Conservation (phyloP, 2,797 vertebrate species). For the Smutsia temminckii region DNA sequence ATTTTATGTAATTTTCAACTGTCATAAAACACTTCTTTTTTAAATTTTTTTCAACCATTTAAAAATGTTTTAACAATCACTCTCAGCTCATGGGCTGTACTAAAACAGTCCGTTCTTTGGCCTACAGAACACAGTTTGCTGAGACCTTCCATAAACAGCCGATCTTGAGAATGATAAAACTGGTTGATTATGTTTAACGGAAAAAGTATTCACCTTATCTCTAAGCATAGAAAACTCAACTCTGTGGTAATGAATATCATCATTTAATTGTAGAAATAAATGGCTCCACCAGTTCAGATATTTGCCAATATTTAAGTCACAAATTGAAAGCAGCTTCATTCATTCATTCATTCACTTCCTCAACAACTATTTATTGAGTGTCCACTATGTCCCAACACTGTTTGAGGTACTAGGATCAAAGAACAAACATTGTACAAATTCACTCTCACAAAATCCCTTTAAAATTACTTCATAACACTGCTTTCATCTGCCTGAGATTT, state of each 20-base stretch:
- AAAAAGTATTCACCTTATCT: not conserved
- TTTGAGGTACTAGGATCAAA: not conserved
- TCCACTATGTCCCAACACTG: not conserved
- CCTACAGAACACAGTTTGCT: not conserved
- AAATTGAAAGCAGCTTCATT: constrained; percentile 2
- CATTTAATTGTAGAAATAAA: not conserved
- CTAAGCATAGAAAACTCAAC: constrained; percentile 32
- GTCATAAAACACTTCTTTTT: not conserved
- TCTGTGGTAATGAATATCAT: not conserved
- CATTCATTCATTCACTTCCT: not conserved
- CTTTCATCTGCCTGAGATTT: constrained; percentile 12
- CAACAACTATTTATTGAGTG: not conserved
- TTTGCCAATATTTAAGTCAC: constrained; percentile 44
- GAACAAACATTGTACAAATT: constrained; percentile 23
- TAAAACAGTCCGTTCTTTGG: not conserved
- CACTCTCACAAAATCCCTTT: not conserved
- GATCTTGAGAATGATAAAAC: not conserved
- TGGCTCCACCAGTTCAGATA: not conserved
- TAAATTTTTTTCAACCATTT: not conserved
- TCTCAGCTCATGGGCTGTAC: not conserved
- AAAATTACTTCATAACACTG: constrained; percentile 13
- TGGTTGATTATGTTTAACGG: not conserved
- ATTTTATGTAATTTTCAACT: not conserved
- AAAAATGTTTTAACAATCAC: constrained; percentile 11
- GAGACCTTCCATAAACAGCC: not conserved